phyloP scores from a whole-genome alignment of 35 echinoderm and acorn worm genomes.

The Acanthaster planci region DNA sequence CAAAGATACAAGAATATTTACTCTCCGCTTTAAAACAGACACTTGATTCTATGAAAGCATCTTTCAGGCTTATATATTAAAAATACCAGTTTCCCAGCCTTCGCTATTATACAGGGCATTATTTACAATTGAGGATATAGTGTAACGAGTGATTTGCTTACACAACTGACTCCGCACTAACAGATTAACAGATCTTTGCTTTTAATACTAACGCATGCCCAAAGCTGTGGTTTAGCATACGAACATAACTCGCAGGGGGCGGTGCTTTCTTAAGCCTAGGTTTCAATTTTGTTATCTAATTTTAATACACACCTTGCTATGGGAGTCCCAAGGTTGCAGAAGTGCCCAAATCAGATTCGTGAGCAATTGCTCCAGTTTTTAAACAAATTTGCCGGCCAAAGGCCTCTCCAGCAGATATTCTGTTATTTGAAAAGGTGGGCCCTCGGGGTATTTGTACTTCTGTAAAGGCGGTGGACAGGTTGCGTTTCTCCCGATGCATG shows the following conservation, averaged over 20 bases:
- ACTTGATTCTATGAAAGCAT: no score
- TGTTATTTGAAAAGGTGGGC: background rate
- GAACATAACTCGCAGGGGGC: background rate
- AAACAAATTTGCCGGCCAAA: background rate
- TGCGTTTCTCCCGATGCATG: background rate
- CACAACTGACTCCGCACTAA: background rate
- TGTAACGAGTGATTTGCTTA: no score
- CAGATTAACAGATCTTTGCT: background rate
- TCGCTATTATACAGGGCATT: no score
- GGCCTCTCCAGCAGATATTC: background rate
- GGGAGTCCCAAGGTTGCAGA: background rate
- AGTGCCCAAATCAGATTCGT: background rate
- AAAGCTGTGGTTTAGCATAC: background rate
- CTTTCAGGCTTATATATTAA: no score
- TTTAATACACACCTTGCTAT: background rate
- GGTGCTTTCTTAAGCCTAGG: background rate
- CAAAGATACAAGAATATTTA: no score
- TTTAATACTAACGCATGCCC: background rate
- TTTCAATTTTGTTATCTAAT: no score
- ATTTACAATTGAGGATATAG: no score
- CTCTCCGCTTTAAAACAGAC: no score
- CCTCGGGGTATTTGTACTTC: background rate
- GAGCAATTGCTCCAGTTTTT: constrained; percentile 3
- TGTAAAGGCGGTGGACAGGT: background rate
- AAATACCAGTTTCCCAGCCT: no score